These are phyloP conservation scores for Aptenodytes patagonicus DNA, from an alignment of 2,113 vertebrate species.

Conservation along the genomic window DNA sequence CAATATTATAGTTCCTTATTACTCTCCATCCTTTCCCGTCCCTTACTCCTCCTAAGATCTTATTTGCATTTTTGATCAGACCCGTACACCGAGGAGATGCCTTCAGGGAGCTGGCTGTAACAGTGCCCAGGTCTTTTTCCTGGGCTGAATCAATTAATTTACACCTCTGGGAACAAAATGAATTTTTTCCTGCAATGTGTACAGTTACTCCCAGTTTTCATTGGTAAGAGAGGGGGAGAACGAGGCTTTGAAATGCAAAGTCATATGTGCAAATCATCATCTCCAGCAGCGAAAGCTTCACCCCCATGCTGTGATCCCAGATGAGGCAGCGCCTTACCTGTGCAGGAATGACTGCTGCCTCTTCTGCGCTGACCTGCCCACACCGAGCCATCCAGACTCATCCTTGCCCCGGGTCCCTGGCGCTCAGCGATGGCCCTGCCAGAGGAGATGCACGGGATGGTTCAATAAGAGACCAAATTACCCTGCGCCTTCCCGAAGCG, in stretches of 20 bases:
- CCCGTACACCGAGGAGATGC: neutral
- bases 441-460: accelerated
- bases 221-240: neutral
- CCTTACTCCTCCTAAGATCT: neutral
- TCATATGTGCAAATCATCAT: neutral
- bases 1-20: neutral
- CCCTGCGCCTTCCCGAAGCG: neutral
- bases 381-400: neutral
- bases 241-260: conserved; percentile 46
- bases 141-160: conserved; percentile 41
- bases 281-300: neutral
- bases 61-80: conserved; percentile 63
- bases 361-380: neutral
- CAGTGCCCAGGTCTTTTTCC: conserved; percentile 23
- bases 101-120: neutral
- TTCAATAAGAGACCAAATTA: neutral
- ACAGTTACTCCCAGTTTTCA: conserved; percentile 16
- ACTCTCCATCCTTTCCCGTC: neutral
- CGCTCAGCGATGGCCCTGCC: neutral
- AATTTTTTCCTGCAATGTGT: neutral
- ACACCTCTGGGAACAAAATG: conserved; percentile 22
- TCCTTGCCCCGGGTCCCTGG: neutral
- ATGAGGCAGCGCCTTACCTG: conserved; percentile 5
- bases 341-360: neutral
- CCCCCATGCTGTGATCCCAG: accelerated